A percentile compares a stretch with the other conserved stretches of the same genome.
Evolutionary conservation across 2,113 vertebrate species (phyloP).

Genomic region (Pseudopodoces humilis): DNA sequence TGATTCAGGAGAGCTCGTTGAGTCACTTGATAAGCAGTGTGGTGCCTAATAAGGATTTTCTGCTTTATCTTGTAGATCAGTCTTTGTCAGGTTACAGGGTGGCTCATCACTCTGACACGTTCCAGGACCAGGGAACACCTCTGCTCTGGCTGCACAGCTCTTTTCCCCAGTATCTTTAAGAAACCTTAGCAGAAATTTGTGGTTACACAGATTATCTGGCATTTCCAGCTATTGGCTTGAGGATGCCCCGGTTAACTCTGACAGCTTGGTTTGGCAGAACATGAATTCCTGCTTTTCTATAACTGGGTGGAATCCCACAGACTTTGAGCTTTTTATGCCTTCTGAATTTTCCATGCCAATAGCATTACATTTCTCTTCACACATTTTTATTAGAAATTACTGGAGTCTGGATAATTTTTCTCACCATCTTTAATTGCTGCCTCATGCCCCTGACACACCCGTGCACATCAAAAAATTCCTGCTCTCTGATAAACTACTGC

Average conservation of each 20-base stretch:
- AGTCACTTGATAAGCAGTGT: not conserved
- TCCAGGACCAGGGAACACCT: not conserved
- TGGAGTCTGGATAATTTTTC: not conserved
- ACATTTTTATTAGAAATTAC: not conserved
- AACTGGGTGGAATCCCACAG: not conserved
- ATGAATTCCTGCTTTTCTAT: not conserved
- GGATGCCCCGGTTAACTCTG: not conserved
- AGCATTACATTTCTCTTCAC: not conserved
- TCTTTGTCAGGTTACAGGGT: not conserved
- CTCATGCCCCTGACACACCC: not conserved
- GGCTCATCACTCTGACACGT: not conserved
- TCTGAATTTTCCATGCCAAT: not conserved
- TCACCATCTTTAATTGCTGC: not conserved
- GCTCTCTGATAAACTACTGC: not conserved
- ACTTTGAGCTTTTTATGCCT: not conserved
- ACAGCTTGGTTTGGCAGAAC: not conserved
- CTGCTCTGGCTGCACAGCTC: not conserved
- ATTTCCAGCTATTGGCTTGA: not conserved
- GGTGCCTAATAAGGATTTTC: constrained; percentile 16
- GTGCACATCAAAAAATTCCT: not conserved
- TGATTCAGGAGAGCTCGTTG: not conserved
- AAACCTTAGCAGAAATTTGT: not conserved
- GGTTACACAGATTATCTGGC: not conserved
- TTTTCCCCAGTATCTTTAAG: not conserved
- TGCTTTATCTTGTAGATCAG: not conserved